These are phyloP conservation scores for Drosophila cognata DNA, from an alignment of 2,888 invertebrate genomes.

Conservation along the genomic window DNA sequence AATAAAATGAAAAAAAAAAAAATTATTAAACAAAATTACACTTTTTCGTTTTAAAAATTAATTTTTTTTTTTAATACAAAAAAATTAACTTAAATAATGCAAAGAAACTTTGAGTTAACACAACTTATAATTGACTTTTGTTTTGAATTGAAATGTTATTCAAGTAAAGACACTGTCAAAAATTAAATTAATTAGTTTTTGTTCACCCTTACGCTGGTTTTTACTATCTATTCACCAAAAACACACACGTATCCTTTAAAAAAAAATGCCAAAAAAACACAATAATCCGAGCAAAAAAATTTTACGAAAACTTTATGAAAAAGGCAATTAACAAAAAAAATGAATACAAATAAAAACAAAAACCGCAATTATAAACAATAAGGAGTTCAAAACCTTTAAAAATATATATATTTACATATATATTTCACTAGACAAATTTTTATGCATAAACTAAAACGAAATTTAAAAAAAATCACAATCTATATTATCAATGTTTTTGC, in stretches of 20 bases:
- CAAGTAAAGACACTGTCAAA: constrained; percentile 2
- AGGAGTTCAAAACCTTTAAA: constrained; percentile 67
- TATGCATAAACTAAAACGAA: constrained; percentile 66
- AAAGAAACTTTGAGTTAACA: constrained; percentile 1
- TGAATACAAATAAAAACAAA: constrained; percentile 61
- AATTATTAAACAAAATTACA: constrained; percentile 16
- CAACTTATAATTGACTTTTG: background rate
- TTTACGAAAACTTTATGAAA: constrained; percentile 33
- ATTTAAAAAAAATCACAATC: constrained; percentile 58
- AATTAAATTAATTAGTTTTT: constrained; percentile 4
- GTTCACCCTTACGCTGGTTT: constrained; percentile 22
- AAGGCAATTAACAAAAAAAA: constrained; percentile 63
- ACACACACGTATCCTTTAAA: constrained; percentile 40
- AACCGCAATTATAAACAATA: constrained; percentile 80
- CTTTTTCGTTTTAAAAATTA: constrained; percentile 13
- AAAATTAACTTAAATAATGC: constrained; percentile 2
- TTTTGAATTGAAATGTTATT: constrained; percentile 5
- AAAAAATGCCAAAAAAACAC: constrained; percentile 66
- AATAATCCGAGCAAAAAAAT: constrained; percentile 40
- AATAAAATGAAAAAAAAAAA: constrained; percentile 30
- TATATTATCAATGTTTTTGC: constrained; percentile 81
- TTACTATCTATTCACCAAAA: constrained; percentile 48
- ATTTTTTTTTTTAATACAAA: constrained; percentile 1
- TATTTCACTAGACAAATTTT: constrained; percentile 77
- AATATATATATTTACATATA: constrained; percentile 71